Evolutionary conservation across 2,888 invertebrate species (phyloP), one percentile per base, ranked within the genome.

Genomic region (Chironomus riparius): DNA sequence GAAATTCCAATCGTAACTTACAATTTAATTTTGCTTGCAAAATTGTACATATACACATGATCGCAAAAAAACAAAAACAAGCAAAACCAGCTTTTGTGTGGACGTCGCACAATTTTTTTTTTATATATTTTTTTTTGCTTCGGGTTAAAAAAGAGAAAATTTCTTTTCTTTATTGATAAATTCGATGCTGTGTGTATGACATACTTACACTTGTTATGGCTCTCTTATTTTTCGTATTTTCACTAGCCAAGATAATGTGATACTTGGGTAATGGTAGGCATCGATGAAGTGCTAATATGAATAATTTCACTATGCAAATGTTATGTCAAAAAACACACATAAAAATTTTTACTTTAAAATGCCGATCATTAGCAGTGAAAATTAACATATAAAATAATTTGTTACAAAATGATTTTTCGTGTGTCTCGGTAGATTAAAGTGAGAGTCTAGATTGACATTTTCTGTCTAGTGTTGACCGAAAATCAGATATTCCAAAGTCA

Each of bases 91-190:
- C 28, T 47, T n/a, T 28, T n/a, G 28, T 12, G 28, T 69, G 47
- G 69, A 18, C 18, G 69, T 15, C n/a, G 38, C n/a, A 21, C 10
- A 22, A 21, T 22, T 38, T 47, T 56, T 50, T n/a, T 48, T 48
- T 48, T 38, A 15, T n/a, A n/a, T 65, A 22, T 12, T 56, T 56
- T 21, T 65, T 65, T 65, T 68, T 47, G 74, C 65, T 68, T 74
- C 24, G 62, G 50, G 72, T 62, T 22, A 68, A 75, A 75, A 76
- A 76, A 76, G 76, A 76, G 76, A 76, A 76, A 76, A 76, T 68
- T 24, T 65, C 65, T 65, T 73, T 76, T 56, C 56, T 75, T 74
- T 76, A 76, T 76, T 76, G 76, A 76, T 76, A 76, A 76, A 76
- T 76, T 76, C 69, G 76, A 76, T 76, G 69, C 76, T 76, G 56